These are phyloP conservation scores for Paraplagusia blochii DNA, from an alignment of 2,113 vertebrate genomes.

Conservation along the genomic window DNA sequence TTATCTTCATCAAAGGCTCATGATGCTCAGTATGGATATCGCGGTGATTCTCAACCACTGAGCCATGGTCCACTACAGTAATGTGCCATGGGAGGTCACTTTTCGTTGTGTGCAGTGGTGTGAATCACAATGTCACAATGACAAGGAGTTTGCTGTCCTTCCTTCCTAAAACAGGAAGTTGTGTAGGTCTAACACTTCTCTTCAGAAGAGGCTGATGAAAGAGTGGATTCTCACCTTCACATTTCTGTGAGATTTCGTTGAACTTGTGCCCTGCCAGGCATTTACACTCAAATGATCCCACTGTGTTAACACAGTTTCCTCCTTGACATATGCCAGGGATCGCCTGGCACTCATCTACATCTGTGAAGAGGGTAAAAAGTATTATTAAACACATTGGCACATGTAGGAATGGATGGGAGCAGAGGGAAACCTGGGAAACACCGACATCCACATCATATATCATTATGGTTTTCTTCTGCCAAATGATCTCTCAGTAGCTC, in stretches of 20 bases:
- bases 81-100: too few relatives aligned
- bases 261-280: constrained; percentile 98
- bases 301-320: constrained; percentile 98
- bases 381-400: constrained; percentile 9
- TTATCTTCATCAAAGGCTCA: too few relatives aligned
- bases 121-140: not conserved
- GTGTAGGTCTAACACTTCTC: not conserved
- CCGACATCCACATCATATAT: too few relatives aligned
- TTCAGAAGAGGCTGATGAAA: not conserved
- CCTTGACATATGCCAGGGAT: constrained; percentile 98
- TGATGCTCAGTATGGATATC: too few relatives aligned
- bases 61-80: too few relatives aligned
- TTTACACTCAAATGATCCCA: constrained; percentile 98
- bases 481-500: too few relatives aligned
- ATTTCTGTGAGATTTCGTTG: constrained; percentile 97
- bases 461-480: too few relatives aligned
- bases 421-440: too few relatives aligned
- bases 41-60: too few relatives aligned
- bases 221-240: constrained; percentile 85
- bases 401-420: too few relatives aligned
- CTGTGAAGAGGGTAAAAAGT: constrained; percentile 73
- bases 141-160: not conserved
- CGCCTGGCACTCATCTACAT: constrained; percentile 99
- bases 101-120: too few relatives aligned
- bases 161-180: too few relatives aligned